Conservation (phyloP, 1,140 invertebrate species). For the Copidosoma floridanum region DNA sequence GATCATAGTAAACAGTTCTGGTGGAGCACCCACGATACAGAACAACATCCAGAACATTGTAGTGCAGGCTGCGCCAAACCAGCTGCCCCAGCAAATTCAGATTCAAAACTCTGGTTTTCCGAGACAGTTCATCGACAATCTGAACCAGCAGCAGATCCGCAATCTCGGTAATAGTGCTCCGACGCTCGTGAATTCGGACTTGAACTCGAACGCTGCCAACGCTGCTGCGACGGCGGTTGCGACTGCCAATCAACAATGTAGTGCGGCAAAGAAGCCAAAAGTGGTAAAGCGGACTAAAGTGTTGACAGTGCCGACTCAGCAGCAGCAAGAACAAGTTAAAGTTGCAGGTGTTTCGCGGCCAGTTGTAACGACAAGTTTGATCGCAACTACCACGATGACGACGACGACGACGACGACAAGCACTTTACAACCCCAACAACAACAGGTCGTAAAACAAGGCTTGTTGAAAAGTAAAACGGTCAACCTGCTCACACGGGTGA, state of each 20-base stretch:
- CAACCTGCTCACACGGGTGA: constrained; percentile 38
- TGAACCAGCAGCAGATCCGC: constrained; percentile 54
- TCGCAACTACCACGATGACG: constrained; percentile 6
- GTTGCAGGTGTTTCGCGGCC: constrained; percentile 43
- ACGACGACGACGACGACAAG: constrained; percentile 30
- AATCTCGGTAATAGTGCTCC: constrained; percentile 39
- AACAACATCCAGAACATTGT: constrained; percentile 57
- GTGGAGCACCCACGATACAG: constrained; percentile 54
- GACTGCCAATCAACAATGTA: constrained; percentile 18
- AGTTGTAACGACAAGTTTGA: constrained; percentile 19
- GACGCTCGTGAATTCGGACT: too few relatives aligned
- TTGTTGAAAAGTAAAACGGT: constrained; percentile 37
- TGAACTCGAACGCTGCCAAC: constrained; percentile 7
- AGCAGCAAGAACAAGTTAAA: constrained; percentile 33
- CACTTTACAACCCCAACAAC: constrained; percentile 25
- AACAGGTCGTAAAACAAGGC: not conserved
- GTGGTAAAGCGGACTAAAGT: constrained; percentile 49
- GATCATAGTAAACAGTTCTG: constrained; percentile 55
- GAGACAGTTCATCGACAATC: constrained; percentile 53
- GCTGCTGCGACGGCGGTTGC: constrained; percentile 16
- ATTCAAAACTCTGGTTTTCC: constrained; percentile 54
- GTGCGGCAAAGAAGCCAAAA: constrained; percentile 47
- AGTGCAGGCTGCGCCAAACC: constrained; percentile 51
- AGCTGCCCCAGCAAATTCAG: constrained; percentile 54
- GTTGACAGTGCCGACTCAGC: constrained; percentile 37